Percentiles rank a stretch among this genome's conserved stretches.
Evolutionary conservation across 2,888 invertebrate species (phyloP).

Genomic region (Caenorhabditis sp.): DNA sequence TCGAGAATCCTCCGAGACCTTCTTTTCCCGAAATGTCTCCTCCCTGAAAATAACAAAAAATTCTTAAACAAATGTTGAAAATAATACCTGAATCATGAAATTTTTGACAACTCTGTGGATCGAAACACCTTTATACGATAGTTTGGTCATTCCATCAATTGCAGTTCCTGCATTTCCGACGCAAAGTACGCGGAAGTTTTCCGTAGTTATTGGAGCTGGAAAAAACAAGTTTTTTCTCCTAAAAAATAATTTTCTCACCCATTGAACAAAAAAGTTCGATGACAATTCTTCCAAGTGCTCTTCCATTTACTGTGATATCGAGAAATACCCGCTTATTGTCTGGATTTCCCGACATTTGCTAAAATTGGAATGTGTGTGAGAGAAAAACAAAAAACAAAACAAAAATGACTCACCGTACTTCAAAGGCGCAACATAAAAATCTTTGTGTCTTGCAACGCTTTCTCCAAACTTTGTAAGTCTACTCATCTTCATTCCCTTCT

Average conservation of each 20-base stretch:
- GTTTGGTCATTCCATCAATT: constrained; percentile 67
- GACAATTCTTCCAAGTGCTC: constrained; percentile 53
- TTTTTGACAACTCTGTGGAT: constrained; percentile 85
- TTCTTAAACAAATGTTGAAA: background rate
- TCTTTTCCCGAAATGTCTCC: constrained; percentile 78
- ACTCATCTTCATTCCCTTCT: background rate
- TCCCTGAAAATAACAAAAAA: constrained; percentile 51
- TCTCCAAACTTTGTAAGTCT: background rate
- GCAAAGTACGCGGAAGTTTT: constrained; percentile 94
- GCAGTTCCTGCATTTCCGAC: constrained; percentile 93
- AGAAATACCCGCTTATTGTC: constrained; percentile 52
- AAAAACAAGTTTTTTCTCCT: constrained; percentile 24
- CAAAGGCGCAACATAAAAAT: background rate
- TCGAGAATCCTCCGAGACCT: constrained; percentile 96
- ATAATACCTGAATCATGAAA: constrained; percentile 81
- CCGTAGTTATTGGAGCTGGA: constrained; percentile 82
- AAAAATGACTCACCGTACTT: background rate
- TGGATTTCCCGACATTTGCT: background rate
- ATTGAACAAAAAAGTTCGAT: constrained; percentile 41
- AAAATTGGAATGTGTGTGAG: background rate
- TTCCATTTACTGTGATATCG: constrained; percentile 55
- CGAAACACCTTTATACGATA: constrained; percentile 77
- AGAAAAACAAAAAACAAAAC: background rate
- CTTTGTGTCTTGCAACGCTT: background rate
- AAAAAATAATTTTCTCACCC: constrained; percentile 6